Base-by-base conservation (phyloP, 2,888 invertebrate genomes). In the Caenorhabditis sp. region DNA sequence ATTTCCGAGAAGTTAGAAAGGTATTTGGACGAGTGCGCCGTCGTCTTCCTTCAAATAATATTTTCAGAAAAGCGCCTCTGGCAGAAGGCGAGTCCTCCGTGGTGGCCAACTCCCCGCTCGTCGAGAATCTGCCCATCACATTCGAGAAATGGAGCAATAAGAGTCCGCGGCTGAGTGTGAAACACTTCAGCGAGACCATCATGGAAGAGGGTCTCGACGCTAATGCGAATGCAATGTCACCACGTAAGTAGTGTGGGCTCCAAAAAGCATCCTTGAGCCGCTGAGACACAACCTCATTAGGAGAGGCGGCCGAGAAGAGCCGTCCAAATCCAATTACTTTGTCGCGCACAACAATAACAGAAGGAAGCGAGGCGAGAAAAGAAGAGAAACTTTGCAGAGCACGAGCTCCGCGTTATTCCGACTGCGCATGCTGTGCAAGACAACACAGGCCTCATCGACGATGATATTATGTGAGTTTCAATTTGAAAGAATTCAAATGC, bases 31-130 rank as follows among this genome's bases (percentile, higher is more conserved):
- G n/a, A n/a, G n/a, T n/a, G n/a, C n/a, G n/a, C n/a, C n/a, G n/a
- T n/a, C n/a, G n/a, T n/a, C n/a, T n/a, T n/a, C n/a, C n/a, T n/a
- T n/a, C n/a, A n/a, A n/a, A n/a, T 2, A 22, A 48, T 46, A 8
- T 24, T 50, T 72, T 20, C 58, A 63, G 72, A 56, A 72, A 55
- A 48, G 87, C 87, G 7, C 87, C 87, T 3, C 61, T 87, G 52
- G 87, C 87, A 7, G 84, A 85, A 48, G 76, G 73, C 45, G 87
- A 87, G 62, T 83, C 85, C 5, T 74, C 83, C 0, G 83, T 83
- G 0, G 85, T 87, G 1, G 86, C 81, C 20, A 84, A 87, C 73
- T 85, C 85, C 58, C 87, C 87, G 22, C 75, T 82, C 39, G 86
- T 87, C 46, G 87, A 87, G 63, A 65, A 83, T 53, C 79, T 83